Percentiles rank a stretch among this genome's conserved stretches.
These are phyloP conservation scores for Pomacea maculata DNA, from an alignment of 1,140 invertebrate species.

Conservation along the genomic window DNA sequence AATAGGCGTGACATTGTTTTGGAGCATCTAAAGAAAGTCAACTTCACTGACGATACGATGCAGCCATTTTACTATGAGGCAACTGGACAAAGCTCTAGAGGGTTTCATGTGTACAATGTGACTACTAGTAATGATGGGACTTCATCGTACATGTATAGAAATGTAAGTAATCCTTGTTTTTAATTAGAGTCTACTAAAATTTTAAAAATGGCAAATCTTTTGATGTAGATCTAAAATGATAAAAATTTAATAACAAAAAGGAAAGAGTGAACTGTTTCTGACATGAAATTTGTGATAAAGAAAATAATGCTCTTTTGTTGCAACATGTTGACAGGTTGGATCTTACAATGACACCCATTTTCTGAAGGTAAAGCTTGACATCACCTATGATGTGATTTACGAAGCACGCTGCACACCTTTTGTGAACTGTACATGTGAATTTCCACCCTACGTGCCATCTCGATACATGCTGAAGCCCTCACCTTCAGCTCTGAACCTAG, in stretches of 20 bases:
- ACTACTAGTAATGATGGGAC: neutral
- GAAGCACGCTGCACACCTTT: slow-evolving; percentile 23
- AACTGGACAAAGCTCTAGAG: slow-evolving; percentile 56
- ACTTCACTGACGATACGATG: slow-evolving; percentile 53
- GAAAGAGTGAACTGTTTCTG: too few relatives aligned
- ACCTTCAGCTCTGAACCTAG: slow-evolving; percentile 49
- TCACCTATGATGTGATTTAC: slow-evolving; percentile 37
- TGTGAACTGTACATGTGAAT: slow-evolving; percentile 41
- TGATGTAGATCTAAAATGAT: too few relatives aligned
- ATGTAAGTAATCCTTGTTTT: slow-evolving; percentile 37
- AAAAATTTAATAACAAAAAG: too few relatives aligned
- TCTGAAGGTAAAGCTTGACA: slow-evolving; percentile 52
- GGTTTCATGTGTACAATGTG: slow-evolving; percentile 60
- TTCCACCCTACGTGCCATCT: slow-evolving; percentile 48
- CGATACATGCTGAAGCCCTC: slow-evolving; percentile 53
- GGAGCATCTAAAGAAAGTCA: slow-evolving; percentile 39
- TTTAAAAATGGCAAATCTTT: too few relatives aligned
- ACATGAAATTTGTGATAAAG: too few relatives aligned
- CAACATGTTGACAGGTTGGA: slow-evolving; percentile 53
- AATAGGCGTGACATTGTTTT: slow-evolving; percentile 49
- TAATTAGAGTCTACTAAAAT: too few relatives aligned
- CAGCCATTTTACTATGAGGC: slow-evolving; percentile 57
- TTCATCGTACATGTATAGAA: slow-evolving; percentile 37
- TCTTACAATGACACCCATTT: slow-evolving; percentile 61
- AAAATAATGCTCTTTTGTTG: slow-evolving; percentile 9